Evolutionary conservation across 2,888 invertebrate genomes (phyloP), one percentile per base, ranked within the genome.

Genomic region (Aphelenchoides bicaudatus): DNA sequence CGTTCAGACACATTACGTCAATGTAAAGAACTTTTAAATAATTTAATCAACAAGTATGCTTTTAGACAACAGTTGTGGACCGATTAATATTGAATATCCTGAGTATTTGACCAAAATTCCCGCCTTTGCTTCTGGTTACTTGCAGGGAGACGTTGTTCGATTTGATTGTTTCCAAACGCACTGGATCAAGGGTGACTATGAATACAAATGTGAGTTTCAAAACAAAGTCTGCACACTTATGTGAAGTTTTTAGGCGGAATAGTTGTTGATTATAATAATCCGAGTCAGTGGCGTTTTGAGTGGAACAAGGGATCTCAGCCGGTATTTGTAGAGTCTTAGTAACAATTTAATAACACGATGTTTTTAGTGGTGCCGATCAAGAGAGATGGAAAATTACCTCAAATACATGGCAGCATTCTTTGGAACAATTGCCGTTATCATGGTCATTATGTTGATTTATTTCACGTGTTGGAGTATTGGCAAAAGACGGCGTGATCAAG

Each of bases 1-100:
- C 57, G 74, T 55, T 29, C 56, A n/a, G 57, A 68, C 25, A 67
- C 65, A 2, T 67, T 66, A n/a, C 47, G 67, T 29, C 71, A 72
- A 52, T 75, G 74, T 74, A 31, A 38, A 56, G 8, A 6, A 16
- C 10, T 10, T 34, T 34, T n/a, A 34, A 34, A 10, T 43, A 43
- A 21, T 21, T 19, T 5, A 52, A 52, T 52, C 21, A 6, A 46
- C 53, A n/a, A 55, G 2, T 25, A 50, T n/a, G 25, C 8, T 62
- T 72, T 53, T 63, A 75, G 75, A 73, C 65, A 77, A 78, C 62
- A 71, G 70, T 50, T 78, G 78, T 53, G 78, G 76, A 16, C 75
- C 77, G 2, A 78, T 78, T 57, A 79, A 75, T 62, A 73, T 78
- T 50, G 78, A 78, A 50, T 78, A 74, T 39, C 78, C 78, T 2